Base-by-base conservation (phyloP, 2,113 vertebrate genomes). In the Camelus dromedarius region DNA sequence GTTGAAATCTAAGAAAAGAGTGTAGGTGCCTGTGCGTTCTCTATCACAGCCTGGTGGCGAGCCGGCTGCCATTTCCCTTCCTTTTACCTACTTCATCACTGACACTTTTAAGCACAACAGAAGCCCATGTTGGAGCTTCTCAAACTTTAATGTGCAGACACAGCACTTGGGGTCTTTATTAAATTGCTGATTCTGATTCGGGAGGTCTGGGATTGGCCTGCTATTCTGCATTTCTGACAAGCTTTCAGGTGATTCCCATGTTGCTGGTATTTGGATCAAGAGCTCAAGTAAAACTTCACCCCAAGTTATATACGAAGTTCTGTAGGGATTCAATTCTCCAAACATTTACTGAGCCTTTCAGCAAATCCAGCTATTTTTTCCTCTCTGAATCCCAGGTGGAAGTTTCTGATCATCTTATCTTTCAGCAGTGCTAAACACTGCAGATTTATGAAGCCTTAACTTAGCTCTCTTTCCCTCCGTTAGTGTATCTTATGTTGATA, bases 361-460 rank as follows among this genome's bases (percentile, higher is more conserved):
- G 52, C 35, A 95, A 95, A 95, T 90, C 58, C 83, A 91, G 67
- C 50, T 54, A 32, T 48, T 83, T 92, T 83, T 88, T 56, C 83
- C 50, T 73, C 14, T 52, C 6, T 70, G 73, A 94, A 92, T 83
- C 42, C 92, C 72, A 94, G 14, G 64, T 87, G 75, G 69, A 90
- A 50, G 35, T 88, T 96, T 84, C 58, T 89, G 72, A 82, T 92
- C 69, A 64, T 87, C 95, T 89, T 93, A 19, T 96, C 50, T 94
- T 89, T 83, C 24, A 77, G 35, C 70, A 67, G 35, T 30, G 32
- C 38, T 46, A 70, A 95, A 67, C 54, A 50, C 48, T 79, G 1
- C 62, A 70, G 60, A 96, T 90, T 72, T 81, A 60, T 48, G 38
- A 28, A 42, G 80, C 42, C 19, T 90, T 87, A 83, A 30, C 14